A percentile compares a stretch with the other conserved stretches of the same genome.
These are phyloP conservation scores for Drosophila merina DNA, from an alignment of 2,888 invertebrate species.

Conservation along the genomic window DNA sequence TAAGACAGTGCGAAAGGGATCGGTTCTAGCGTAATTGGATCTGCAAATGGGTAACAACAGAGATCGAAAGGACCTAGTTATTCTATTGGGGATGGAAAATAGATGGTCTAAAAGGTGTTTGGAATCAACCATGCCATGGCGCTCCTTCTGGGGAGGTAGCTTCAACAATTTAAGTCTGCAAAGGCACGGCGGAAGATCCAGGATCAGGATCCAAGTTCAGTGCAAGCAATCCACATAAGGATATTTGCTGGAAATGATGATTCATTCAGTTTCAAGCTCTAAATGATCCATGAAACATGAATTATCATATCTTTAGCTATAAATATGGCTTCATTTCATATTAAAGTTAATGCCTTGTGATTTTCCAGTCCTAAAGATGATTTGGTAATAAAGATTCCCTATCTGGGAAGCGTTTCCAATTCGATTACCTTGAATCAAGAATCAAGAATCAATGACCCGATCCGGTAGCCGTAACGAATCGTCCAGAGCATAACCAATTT, in stretches of 20 bases:
- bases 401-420: slow-evolving; percentile 35
- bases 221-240: too few relatives aligned
- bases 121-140: too few relatives aligned
- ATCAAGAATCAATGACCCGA: slow-evolving; percentile 25
- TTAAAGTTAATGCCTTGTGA: slow-evolving; percentile 3
- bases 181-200: too few relatives aligned
- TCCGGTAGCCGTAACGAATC: slow-evolving; percentile 21
- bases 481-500: slow-evolving; percentile 44
- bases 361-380: slow-evolving; percentile 1
- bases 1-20: too few relatives aligned
- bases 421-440: slow-evolving; percentile 26
- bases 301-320: slow-evolving; percentile 22
- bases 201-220: too few relatives aligned
- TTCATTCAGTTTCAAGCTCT: slow-evolving; percentile 3
- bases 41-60: too few relatives aligned
- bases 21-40: too few relatives aligned
- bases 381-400: neutral
- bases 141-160: too few relatives aligned
- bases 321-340: slow-evolving; percentile 7
- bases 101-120: too few relatives aligned
- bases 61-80: too few relatives aligned
- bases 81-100: too few relatives aligned
- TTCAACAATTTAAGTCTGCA: too few relatives aligned
- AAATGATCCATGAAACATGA: slow-evolving; percentile 4
- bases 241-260: neutral